These are phyloP conservation scores for Phymatocera aterrima DNA, from an alignment of 2,888 invertebrate species.

Conservation along the genomic window DNA sequence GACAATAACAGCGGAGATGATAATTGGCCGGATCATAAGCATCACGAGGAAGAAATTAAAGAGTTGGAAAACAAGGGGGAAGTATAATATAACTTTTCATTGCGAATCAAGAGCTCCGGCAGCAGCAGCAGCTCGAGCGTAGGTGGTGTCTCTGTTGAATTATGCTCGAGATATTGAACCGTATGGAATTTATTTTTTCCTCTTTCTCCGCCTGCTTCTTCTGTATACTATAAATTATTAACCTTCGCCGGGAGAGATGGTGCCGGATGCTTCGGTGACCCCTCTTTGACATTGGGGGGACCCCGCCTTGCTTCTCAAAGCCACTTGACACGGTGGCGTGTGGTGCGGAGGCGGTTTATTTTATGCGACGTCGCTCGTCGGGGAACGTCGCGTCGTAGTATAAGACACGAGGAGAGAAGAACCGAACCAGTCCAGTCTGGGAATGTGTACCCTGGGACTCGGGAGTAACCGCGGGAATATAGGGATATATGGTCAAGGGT, in stretches of 20 bases:
- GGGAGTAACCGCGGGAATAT: background rate
- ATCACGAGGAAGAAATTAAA: too few relatives aligned
- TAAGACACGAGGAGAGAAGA: too few relatives aligned
- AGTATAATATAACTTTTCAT: too few relatives aligned
- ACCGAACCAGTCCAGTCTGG: slow-evolving; percentile 62
- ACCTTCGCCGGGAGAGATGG: background rate
- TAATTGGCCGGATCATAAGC: too few relatives aligned
- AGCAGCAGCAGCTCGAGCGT: too few relatives aligned
- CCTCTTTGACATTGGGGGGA: slow-evolving; percentile 37
- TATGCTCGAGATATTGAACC: too few relatives aligned
- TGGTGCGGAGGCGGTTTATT: too few relatives aligned
- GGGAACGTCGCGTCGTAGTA: slow-evolving; percentile 56
- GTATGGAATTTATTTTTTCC: background rate
- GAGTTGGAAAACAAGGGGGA: too few relatives aligned
- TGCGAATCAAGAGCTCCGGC: too few relatives aligned
- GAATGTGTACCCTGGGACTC: slow-evolving; percentile 57
- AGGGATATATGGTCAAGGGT: slow-evolving; percentile 17
- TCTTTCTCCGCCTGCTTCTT: background rate
- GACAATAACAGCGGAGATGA: too few relatives aligned
- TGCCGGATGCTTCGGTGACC: slow-evolving; percentile 25
- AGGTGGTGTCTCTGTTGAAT: too few relatives aligned
- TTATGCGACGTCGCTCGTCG: slow-evolving; percentile 11
- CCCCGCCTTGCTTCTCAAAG: background rate
- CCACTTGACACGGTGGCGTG: slow-evolving; percentile 22
- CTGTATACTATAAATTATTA: background rate